Base-by-base conservation (phyloP, 2,888 invertebrate genomes). In the Cataglyphis altisquamis region DNA sequence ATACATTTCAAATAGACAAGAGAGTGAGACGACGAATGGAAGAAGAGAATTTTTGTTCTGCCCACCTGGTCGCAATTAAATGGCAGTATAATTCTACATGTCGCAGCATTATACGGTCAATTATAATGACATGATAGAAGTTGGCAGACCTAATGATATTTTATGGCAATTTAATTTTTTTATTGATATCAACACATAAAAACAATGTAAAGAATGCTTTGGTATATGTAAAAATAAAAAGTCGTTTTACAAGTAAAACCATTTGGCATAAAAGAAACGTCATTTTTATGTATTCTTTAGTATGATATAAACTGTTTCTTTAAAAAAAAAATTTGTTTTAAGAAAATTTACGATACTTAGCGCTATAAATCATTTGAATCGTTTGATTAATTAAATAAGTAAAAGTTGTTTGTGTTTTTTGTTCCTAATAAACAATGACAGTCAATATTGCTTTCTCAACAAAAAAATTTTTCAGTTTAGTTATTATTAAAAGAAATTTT, bases 41-140 rank as follows among this genome's bases (percentile, higher is more conserved):
- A 55, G 5, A 66, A 29, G 39, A 18, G 9, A 39, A 6, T 21
- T 21, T 36, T 67, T 3, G 21, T 15, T n/a, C 12, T 67, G 32
- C 1, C 45, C 32, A 75, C 18, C 75, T 48, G 21, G 52, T 36
- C 60, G 18, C 29, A 32, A 29, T 64, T 75, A 15, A 52, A 45
- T 32, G 55, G 36, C 32, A 64, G 9, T 66, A 39, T 48, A 66
- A 67, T 12, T 75, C 25, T 52, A 5, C 48, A 21, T 15, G 3
- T 8, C 29, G 3, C 64, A 1, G 52, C 15, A 72, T 32, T 68
- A 52, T 32, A 32, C 15, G 2, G 21, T 55, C 18, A 66, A 66
- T 10, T 45, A 41, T 36, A 70, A 70, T 52, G 8, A 52, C n/a
- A 52, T n/a, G 45, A 45, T 45, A 52, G 18, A 52, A 52, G 0